phyloP scores from a whole-genome alignment of 2,113 vertebrate genomes.

The Pseudolaguvia tuberculata region DNA sequence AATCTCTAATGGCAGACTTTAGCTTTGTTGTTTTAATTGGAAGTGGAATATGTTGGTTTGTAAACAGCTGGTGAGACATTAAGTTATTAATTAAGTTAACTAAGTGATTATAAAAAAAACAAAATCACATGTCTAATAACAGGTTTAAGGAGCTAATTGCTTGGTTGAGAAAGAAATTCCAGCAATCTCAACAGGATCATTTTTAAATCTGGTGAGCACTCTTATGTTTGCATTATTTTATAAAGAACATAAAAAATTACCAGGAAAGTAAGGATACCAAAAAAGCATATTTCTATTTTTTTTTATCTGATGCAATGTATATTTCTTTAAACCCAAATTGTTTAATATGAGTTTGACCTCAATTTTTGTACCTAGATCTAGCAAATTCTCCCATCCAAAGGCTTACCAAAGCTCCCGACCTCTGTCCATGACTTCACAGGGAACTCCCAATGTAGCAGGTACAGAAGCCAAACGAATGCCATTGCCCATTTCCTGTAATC shows the following conservation, averaged over 20 bases:
- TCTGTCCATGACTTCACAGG: not conserved
- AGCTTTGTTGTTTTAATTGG: not conserved
- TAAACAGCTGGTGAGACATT: not conserved
- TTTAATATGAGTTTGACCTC: too few species aligned
- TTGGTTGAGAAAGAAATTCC: slow-evolving; percentile 1
- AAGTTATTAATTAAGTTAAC: slow-evolving; percentile 25
- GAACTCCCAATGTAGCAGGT: not conserved
- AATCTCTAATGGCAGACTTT: slow-evolving; percentile 4
- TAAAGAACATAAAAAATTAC: not conserved
- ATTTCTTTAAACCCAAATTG: not conserved
- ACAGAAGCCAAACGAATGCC: slow-evolving; percentile 23
- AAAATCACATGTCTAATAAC: not conserved
- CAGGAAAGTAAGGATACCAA: not conserved
- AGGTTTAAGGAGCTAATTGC: not conserved
- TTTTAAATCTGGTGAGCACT: not conserved
- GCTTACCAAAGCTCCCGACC: too few species aligned
- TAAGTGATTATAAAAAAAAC: slow-evolving; percentile 10
- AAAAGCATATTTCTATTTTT: not conserved
- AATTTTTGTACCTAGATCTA: not conserved
- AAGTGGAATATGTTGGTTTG: not conserved
- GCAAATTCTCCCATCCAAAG: not conserved
- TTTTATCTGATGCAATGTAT: not conserved
- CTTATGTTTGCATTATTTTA: not conserved
- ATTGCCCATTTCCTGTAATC: slow-evolving; percentile 34
- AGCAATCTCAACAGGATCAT: not conserved